These are phyloP conservation scores for Ophioninae sp. DNA, from an alignment of 2,888 invertebrate genomes.

Conservation along the genomic window DNA sequence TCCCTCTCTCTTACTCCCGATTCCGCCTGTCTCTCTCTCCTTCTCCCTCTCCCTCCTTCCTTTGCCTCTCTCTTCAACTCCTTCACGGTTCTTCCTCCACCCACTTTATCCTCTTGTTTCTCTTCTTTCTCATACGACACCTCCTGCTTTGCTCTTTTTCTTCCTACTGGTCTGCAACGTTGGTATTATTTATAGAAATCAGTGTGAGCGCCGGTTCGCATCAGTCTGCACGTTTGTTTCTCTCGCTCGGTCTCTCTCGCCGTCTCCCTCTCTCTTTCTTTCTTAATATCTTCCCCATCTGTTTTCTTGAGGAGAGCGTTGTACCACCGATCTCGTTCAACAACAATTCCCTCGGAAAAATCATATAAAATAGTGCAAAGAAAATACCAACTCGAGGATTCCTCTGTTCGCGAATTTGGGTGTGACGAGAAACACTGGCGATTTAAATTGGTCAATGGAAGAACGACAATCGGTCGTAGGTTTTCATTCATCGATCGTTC, in stretches of 20 bases:
- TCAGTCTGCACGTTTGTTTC: slow-evolving; percentile 72
- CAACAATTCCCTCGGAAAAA: slow-evolving; percentile 8
- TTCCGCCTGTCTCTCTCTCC: background rate
- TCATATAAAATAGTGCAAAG: background rate
- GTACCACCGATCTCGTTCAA: slow-evolving; percentile 31
- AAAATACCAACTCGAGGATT: background rate
- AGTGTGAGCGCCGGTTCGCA: slow-evolving; percentile 77
- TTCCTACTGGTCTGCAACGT: slow-evolving; percentile 69
- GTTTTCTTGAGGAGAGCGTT: slow-evolving; percentile 19
- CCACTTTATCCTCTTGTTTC: slow-evolving; percentile 57
- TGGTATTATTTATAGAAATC: slow-evolving; percentile 80
- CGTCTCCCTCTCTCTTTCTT: slow-evolving; percentile 13
- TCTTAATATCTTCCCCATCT: slow-evolving; percentile 22
- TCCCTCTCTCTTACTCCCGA: background rate
- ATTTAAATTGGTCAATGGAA: background rate
- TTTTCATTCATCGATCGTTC: background rate
- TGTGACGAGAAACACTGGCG: background rate
- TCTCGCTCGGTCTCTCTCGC: slow-evolving; percentile 24
- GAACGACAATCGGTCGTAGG: background rate
- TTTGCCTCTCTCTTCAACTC: slow-evolving; percentile 22
- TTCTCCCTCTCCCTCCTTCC: slow-evolving; percentile 7
- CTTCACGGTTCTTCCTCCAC: slow-evolving; percentile 47
- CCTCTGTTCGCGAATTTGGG: background rate
- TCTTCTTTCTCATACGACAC: slow-evolving; percentile 65
- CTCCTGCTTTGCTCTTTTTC: slow-evolving; percentile 60